Base-by-base conservation (phyloP, 2,888 invertebrate genomes). In the Zootermopsis nevadensis region DNA sequence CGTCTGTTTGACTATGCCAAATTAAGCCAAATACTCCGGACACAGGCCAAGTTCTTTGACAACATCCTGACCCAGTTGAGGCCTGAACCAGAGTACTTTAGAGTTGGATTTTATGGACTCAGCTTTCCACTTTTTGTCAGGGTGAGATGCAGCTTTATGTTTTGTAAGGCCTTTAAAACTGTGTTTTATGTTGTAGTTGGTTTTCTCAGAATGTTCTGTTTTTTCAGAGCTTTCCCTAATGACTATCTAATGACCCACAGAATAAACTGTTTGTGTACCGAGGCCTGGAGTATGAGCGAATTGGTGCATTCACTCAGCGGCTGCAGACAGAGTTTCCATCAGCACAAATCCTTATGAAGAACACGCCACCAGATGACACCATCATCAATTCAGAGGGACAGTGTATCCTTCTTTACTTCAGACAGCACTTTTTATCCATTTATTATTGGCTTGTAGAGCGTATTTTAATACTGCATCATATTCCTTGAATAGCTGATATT, bases 181-280 rank as follows among this genome's bases (percentile, higher is more conserved):
- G 8, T 27, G 27, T 60, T 60, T 10, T 1, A 60, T 0, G 0
- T 27, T 27, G 8, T 42, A 48, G 48, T 48, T 15, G 19, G 48
- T 48, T 0, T 19, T 30, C 19, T 30, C 69, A 4, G 30, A 7
- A 69, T 27, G 30, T 6, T n/a, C n/a, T n/a, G 48, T 48, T 0
- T 19, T 30, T 22, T 30, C 69, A 4, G 30, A 7, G 27, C 27
- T 7, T 6, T 69, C 19, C 30, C 30, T 22, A 8, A 69, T 30
- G 30, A 60, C n/a, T 4, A 4, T 60, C 8, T 27, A 27, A 60
- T 60, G 10, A 60, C 27, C 27, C n/a, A n/a, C 89, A 97, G 97
- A 98, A 98, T 88, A 98, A 97, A 88, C 95, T 96, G 87, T 98
- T 98, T 89, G 95, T 99, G 7, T 99, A 98, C 90, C 94, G 99